Base-by-base conservation (phyloP, 2,888 invertebrate species). In the Hartigia nigra region DNA sequence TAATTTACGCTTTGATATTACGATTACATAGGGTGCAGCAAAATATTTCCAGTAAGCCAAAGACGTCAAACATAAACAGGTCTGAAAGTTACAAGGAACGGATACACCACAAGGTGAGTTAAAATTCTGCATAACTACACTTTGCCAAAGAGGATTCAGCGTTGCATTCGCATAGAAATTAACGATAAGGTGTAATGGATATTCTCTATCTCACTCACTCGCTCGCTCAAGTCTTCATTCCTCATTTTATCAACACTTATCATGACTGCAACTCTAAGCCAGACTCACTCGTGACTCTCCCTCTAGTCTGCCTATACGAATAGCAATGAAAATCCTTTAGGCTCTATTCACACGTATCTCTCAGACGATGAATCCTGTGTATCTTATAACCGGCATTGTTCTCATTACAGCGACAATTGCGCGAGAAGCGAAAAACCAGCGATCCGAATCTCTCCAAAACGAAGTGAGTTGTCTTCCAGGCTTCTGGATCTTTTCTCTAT, bases 381-480 rank as follows among this genome's bases (percentile, higher is more conserved):
- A 55, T 55, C 23, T 55, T 23, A 23, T 55, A 55, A 55, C 2
- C 23, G 23, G 2, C 23, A 9, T 55, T 23, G 55, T 55, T 55
- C 55, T 76, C 70, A 86, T 94, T 93, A 23, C 93, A 95, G 94
- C 94, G 95, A 87, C 95, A 95, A 90, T 88, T 93, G 83, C 93
- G 95, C 82, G 95, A 95, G 90, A 94, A 95, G 87, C 93, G 96
- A 88, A 96, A 96, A 92, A 95, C 95, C 87, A 96, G 96, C 88
- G 96, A 96, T 93, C 96, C 96, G 75, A 96, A 95, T 92, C 94
- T 96, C 87, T 95, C 95, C 83, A 95, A 95, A 91, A 94, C 94
- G 86, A 93, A 93, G 95, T 95, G 90, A 94, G 94, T 93, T 83
- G 35, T 81, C 77, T 78, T 84, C 14, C 35, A 74, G 69, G 70